Percentiles rank a stretch among this genome's conserved stretches.
These are phyloP conservation scores for Bagarius yarrelli DNA, from an alignment of 2,113 vertebrate genomes.

Conservation along the genomic window DNA sequence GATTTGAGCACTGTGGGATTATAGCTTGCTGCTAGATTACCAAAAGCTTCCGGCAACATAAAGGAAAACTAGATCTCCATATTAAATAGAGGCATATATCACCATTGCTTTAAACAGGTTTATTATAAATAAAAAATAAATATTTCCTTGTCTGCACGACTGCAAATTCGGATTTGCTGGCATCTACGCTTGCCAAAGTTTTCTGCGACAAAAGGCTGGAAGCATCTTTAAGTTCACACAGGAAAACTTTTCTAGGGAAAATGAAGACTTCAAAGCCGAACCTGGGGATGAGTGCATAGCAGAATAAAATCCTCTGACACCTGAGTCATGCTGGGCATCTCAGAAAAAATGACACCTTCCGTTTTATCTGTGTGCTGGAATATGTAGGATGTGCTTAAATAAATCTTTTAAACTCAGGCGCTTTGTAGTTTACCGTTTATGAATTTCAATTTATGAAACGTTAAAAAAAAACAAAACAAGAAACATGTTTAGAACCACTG, in stretches of 20 bases:
- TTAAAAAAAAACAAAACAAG: not conserved
- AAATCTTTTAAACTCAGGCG: not conserved
- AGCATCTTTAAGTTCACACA: conserved; percentile 48
- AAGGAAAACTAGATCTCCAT: conserved; percentile 42
- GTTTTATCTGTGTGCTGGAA: not conserved
- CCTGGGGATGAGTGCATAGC: conserved; percentile 2
- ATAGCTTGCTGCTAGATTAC: conserved; percentile 48
- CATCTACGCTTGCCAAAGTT: conserved; percentile 55
- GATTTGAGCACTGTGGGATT: conserved; percentile 39
- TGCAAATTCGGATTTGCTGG: conserved; percentile 57
- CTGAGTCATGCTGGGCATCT: conserved; percentile 25
- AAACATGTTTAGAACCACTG: not conserved
- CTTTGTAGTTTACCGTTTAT: conserved; percentile 3
- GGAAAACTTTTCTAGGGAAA: conserved; percentile 47
- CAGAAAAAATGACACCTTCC: conserved; percentile 6
- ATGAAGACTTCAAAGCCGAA: conserved; percentile 38
- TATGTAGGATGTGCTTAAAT: not conserved
- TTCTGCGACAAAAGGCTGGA: conserved; percentile 51
- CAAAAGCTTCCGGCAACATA: conserved; percentile 58
- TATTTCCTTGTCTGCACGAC: conserved; percentile 53
- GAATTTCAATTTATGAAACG: conserved; percentile 1
- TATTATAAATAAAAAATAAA: conserved; percentile 66
- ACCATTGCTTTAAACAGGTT: conserved; percentile 68
- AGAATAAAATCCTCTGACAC: conserved; percentile 28
- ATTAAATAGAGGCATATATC: conserved; percentile 68